Evolutionary conservation across 2,113 vertebrate genomes (phyloP), one percentile per base, ranked within the genome.

Genomic region (Pelvicachromis taeniatus): DNA sequence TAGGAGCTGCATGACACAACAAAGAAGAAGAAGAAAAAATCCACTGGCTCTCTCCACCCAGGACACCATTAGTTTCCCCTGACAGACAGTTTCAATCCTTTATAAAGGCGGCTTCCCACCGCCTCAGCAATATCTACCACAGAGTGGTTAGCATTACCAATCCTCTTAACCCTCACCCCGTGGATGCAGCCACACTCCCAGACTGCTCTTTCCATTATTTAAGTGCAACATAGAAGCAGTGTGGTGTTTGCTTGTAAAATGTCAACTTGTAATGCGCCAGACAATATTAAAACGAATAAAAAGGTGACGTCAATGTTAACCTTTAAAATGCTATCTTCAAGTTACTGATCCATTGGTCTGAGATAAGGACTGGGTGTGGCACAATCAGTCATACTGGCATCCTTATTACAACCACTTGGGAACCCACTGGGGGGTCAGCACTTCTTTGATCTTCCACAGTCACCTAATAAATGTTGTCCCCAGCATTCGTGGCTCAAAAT

Each of bases 11-110:
- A 45, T 63, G 84, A 84, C 61, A 84, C 68, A 48, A 11, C 9
- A 21, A 14, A 33, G 17, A 21, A 79, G 63, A 78, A 78, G 70
- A 82, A 55, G 63, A 82, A 81, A 5, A 77, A 3, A 3, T n/a
- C 52, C 40, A 88, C 79, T 29, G 58, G 38, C 35, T 81, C 31
- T 16, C 17, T 84, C 78, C 73, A 70, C 81, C 50, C 83, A 70
- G 85, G 88, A 59, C 13, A 13, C 58, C 79, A 78, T 77, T 86
- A 61, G 79, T 86, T 90, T 77, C 83, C 77, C 45, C 21, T 45
- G 29, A 29, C 79, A 85, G 70, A 87, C 77, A 77, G 45, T 54
- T 85, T 31, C 33, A 79, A 38, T 80, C 84, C 79, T 50, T 85
- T 86, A 50, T 50, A 68, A 81, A 40, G 48, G 38, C 45, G 31